Conservation (phyloP, 2,888 invertebrate genomes). For the Drosophila nr. fundita region DNA sequence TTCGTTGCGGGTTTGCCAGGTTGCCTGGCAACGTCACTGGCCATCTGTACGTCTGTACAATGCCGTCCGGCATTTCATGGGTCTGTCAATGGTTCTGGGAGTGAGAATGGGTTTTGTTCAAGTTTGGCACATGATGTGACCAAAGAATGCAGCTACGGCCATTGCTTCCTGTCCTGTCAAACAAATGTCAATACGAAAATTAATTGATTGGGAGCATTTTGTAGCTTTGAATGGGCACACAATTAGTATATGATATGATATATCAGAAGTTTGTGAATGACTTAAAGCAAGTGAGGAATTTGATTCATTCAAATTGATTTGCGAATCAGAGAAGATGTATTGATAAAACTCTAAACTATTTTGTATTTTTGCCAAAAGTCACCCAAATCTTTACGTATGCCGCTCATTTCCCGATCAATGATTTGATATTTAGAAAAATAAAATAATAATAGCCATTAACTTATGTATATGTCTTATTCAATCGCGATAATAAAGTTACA, state of each 20-base stretch:
- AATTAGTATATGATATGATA: slow-evolving; percentile 1
- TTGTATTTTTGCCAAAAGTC: background rate
- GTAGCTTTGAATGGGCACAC: slow-evolving; percentile 28
- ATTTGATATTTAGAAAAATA: background rate
- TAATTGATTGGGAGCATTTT: slow-evolving; percentile 66
- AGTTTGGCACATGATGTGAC: slow-evolving; percentile 25
- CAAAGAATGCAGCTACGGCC: slow-evolving; percentile 39
- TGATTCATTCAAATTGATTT: background rate
- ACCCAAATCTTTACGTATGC: background rate
- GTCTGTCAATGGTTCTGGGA: slow-evolving; percentile 42
- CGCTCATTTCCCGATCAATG: background rate
- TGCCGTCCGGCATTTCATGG: slow-evolving; percentile 23
- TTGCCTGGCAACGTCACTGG: slow-evolving; percentile 14
- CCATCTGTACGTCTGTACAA: background rate
- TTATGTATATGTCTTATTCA: background rate
- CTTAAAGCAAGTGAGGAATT: background rate
- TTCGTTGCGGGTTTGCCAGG: background rate
- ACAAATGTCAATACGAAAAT: slow-evolving; percentile 46
- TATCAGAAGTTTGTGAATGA: background rate
- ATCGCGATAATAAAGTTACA: background rate
- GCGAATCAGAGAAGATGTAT: background rate
- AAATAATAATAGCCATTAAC: background rate
- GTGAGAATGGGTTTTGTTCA: slow-evolving; percentile 11
- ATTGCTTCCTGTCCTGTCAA: slow-evolving; percentile 20
- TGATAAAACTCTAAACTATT: background rate